A percentile compares a stretch with the other conserved stretches of the same genome.
phyloP scores from a whole-genome alignment of 2,888 invertebrate genomes.

The Drosophila tanythrix region DNA sequence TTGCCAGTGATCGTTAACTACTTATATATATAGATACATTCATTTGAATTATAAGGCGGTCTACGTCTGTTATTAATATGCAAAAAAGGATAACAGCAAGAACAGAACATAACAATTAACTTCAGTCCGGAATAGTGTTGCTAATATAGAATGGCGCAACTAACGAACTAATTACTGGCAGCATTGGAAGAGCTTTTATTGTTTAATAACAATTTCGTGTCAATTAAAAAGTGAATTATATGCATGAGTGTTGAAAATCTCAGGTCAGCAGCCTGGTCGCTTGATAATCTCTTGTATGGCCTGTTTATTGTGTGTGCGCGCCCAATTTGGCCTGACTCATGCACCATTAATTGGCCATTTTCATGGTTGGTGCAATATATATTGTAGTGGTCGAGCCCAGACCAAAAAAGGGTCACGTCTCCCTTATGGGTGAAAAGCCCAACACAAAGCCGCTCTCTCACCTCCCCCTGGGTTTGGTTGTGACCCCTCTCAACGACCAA shows the following conservation, averaged over 20 bases:
- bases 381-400: conserved; percentile 4
- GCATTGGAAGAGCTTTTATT: conserved; percentile 36
- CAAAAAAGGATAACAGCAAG: conserved; percentile 6
- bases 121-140: conserved; percentile 17
- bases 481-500: conserved; percentile 77
- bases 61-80: conserved; percentile 39
- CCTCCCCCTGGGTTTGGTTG: conserved; percentile 17
- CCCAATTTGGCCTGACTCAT: conserved; percentile 77
- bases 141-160: conserved; percentile 3
- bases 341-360: conserved; percentile 77
- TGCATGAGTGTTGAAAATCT: conserved; percentile 36
- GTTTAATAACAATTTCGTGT: conserved; percentile 58
- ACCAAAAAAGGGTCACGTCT: conserved; percentile 68
- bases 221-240: conserved; percentile 56
- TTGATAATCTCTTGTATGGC: conserved; percentile 52
- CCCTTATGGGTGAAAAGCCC: conserved; percentile 37
- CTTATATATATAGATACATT: neutral
- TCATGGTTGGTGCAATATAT: conserved; percentile 72
- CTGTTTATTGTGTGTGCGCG: conserved; percentile 57
- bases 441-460: conserved; percentile 30
- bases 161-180: conserved; percentile 50
- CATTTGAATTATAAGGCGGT: neutral
- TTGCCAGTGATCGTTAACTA: conserved; percentile 15
- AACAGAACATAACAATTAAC: conserved; percentile 31
- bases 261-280: conserved; percentile 9